A percentile compares a stretch with the other conserved stretches of the same genome.
Evolutionary conservation across 2,888 invertebrate genomes (phyloP).

Genomic region (Melinaea marsaeus): DNA sequence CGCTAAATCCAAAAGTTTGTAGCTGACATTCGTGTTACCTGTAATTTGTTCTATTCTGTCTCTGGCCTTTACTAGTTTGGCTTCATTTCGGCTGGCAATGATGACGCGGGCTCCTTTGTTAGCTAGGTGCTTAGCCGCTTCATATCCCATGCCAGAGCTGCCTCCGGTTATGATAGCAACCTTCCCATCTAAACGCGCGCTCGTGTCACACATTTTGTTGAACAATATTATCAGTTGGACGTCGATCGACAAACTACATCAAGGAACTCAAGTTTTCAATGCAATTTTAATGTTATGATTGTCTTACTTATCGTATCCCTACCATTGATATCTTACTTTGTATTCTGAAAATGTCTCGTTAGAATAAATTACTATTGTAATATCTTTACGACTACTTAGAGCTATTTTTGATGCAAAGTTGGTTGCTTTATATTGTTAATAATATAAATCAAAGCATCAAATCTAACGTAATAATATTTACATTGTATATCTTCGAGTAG

Average conservation of each 20-base stretch:
- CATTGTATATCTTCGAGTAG: no score
- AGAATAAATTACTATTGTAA: neutral
- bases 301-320: constrained; percentile 20
- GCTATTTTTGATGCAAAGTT: neutral
- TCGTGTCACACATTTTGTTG: constrained; percentile 45
- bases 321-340: constrained; percentile 19
- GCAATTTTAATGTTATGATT: constrained; percentile 33
- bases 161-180: constrained; percentile 65
- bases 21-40: constrained; percentile 51
- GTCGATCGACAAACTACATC: constrained; percentile 30
- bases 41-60: constrained; percentile 51
- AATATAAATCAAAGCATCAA: no score
- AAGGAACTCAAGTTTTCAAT: constrained; percentile 32
- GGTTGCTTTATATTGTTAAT: neutral
- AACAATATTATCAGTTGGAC: constrained; percentile 20
- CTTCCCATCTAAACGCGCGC: constrained; percentile 53
- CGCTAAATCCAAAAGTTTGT: constrained; percentile 60
- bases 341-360: neutral
- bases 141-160: constrained; percentile 65
- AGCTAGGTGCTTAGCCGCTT: constrained; percentile 66
- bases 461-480: no score
- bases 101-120: constrained; percentile 69
- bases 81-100: constrained; percentile 72
- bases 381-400: neutral
- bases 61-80: constrained; percentile 57